Base-by-base conservation (phyloP, 1,140 invertebrate species). In the Trachymyrmex cornetzi region DNA sequence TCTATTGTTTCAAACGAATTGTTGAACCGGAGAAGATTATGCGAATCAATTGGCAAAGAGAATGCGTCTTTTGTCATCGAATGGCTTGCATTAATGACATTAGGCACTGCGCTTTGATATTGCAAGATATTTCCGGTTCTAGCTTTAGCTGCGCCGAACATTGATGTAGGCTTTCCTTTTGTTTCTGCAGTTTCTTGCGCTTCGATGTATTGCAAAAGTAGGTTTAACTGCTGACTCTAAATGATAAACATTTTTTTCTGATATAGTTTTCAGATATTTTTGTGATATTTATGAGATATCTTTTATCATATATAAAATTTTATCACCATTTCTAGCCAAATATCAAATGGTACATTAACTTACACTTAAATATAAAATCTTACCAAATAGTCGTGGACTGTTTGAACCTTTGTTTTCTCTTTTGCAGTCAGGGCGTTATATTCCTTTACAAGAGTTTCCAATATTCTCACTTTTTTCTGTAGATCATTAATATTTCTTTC, bases 361-460 rank as follows among this genome's bases (percentile, higher is more conserved):
- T 34, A 38, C 7, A 38, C 6, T 57, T 34, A 22, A 30, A 22
- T 24, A 9, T 12, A 16, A 57, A 16, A 2, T 2, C 79, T 91
- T 75, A 93, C 93, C 90, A 94, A 69, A 75, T 93, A 93, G 72
- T 93, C 90, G 44, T 93, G 88, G 16, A 93, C 90, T 3, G 89
- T 66, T 55, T 90, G 88, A 19, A 93, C 89, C 5, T 86, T 92
- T n/a, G 74, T 91, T 77, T 92, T 93, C 16, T 94, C 93, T 27
- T 77, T 82, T 9, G 86, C 71, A 0, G 79, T 67, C 22, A 94
- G 64, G 1, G 80, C 34, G 7, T 84, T 85, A 81, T 93, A 94
- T 27, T 93, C 88, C 14, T 89, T 89, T 63, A 94, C 90, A 34
- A 94, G 86, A 19, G 64, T 84, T 69, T 90, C 85, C 24, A 94